Conservation (phyloP, 2,888 invertebrate genomes). For the Plagodis dolabraria region DNA sequence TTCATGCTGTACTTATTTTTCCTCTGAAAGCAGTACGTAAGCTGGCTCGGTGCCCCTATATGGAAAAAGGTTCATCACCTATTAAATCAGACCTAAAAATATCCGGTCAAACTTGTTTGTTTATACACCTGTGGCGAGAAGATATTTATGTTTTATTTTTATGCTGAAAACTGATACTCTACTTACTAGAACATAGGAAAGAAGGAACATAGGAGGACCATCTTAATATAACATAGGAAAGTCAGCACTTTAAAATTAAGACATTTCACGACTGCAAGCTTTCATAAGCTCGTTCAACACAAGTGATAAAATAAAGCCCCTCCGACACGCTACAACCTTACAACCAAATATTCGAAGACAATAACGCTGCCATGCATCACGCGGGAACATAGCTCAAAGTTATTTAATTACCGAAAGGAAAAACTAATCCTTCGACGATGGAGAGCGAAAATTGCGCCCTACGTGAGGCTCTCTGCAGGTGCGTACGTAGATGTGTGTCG, state of each 20-base stretch:
- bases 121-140: too few relatives aligned
- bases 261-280: neutral
- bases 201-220: too few relatives aligned
- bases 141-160: too few relatives aligned
- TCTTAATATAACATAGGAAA: too few relatives aligned
- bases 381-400: slow-evolving; percentile 79
- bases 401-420: slow-evolving; percentile 84
- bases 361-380: slow-evolving; percentile 81
- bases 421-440: slow-evolving; percentile 79
- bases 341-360: slow-evolving; percentile 51
- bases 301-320: slow-evolving; percentile 39
- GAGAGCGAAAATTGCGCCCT: slow-evolving; percentile 75
- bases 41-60: too few relatives aligned
- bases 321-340: slow-evolving; percentile 42
- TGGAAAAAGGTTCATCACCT: too few relatives aligned
- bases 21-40: too few relatives aligned
- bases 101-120: too few relatives aligned
- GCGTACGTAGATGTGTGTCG: slow-evolving; percentile 53
- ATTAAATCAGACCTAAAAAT: too few relatives aligned
- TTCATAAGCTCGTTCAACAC: neutral
- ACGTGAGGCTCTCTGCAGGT: slow-evolving; percentile 65
- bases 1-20: too few relatives aligned
- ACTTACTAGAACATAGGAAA: too few relatives aligned
- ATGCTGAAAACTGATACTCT: too few relatives aligned
- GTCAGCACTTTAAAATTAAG: neutral